Evolutionary conservation across 2,113 vertebrate genomes (phyloP).

Genomic region (Larimichthys polyactis): DNA sequence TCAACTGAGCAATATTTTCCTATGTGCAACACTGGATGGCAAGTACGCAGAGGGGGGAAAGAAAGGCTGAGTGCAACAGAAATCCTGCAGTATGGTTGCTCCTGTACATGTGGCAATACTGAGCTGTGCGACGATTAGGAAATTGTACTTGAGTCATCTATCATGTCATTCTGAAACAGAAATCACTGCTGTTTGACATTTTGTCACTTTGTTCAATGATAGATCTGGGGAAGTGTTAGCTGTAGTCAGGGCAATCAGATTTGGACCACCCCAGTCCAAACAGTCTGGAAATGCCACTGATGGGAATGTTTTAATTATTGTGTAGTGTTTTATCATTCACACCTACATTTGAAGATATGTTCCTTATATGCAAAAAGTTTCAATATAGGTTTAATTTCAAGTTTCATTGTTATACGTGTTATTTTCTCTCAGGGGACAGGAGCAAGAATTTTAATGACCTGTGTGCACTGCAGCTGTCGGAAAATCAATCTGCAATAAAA

Average conservation of each 20-base stretch:
- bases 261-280: too few relatives aligned
- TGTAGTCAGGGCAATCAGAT: neutral
- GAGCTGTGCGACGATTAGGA: slow-evolving; percentile 4
- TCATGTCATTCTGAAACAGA: slow-evolving; percentile 27
- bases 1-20: slow-evolving; percentile 58
- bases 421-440: neutral
- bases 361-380: neutral
- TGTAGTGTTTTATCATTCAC: neutral
- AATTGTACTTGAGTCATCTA: slow-evolving; percentile 9
- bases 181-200: neutral
- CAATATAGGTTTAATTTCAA: neutral
- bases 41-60: neutral
- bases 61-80: slow-evolving; percentile 36
- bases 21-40: neutral
- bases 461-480: slow-evolving; percentile 23
- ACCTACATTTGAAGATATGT: neutral
- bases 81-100: neutral
- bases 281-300: too few relatives aligned
- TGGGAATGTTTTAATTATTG: neutral
- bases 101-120: slow-evolving; percentile 51
- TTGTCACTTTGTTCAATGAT: neutral
- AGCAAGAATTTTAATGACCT: neutral
- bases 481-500: neutral
- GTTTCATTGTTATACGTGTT: neutral
- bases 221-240: neutral